Evolutionary conservation across 2,113 vertebrate species (phyloP).

Genomic region (Platichthys stellatus): DNA sequence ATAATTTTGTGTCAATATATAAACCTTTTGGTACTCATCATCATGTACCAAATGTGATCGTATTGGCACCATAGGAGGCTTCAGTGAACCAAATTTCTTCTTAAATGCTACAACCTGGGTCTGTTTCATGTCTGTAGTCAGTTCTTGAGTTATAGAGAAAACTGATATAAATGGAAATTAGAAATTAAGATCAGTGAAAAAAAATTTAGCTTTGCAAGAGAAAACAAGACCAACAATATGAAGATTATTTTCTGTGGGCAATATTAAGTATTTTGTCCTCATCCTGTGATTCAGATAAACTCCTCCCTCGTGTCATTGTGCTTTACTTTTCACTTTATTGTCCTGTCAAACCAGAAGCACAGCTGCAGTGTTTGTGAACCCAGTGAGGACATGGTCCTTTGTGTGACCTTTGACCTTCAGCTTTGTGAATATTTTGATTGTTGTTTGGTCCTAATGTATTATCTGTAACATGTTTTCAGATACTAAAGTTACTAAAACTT

Average conservation of each 20-base stretch:
- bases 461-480: conserved; percentile 66
- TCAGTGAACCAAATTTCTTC: conserved; percentile 33
- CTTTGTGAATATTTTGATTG: conserved; percentile 69
- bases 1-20: conserved; percentile 9
- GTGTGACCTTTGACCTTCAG: conserved; percentile 59
- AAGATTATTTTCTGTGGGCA: conserved; percentile 32
- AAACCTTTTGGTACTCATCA: conserved; percentile 17
- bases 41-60: conserved; percentile 38
- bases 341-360: conserved; percentile 66
- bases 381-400: conserved; percentile 46
- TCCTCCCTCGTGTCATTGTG: conserved; percentile 57
- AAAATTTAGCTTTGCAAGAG: conserved; percentile 4
- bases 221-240: conserved; percentile 33
- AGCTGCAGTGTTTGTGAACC: conserved; percentile 62
- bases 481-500: conserved; percentile 62
- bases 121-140: conserved; percentile 10
- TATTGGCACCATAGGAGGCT: conserved; percentile 50
- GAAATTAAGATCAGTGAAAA: conserved; percentile 5
- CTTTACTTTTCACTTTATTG: conserved; percentile 51
- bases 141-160: not conserved
- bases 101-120: conserved; percentile 22
- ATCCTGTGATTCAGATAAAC: conserved; percentile 49
- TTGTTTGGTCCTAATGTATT: conserved; percentile 69
- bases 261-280: conserved; percentile 28
- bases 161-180: conserved; percentile 5